Evolutionary conservation across 2,797 vertebrate species (phyloP).

Genomic region (Trematomus bernacchii): DNA sequence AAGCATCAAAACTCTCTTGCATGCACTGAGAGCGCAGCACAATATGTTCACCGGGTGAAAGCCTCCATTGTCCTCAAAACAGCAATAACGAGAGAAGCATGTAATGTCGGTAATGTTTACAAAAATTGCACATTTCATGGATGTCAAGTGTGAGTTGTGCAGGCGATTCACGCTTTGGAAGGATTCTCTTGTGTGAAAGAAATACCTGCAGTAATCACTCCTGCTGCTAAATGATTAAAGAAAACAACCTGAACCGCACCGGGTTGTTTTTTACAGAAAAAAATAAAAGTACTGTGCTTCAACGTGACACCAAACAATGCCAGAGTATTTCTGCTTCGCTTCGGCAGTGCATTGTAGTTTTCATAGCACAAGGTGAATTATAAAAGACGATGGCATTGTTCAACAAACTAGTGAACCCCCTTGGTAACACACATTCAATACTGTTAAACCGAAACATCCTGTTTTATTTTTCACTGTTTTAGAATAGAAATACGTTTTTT

Average conservation of each 20-base stretch:
- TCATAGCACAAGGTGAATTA: not conserved
- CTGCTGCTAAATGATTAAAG: constrained; percentile 1
- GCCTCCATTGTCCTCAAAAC: not conserved
- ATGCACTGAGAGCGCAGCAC: too few relatives aligned
- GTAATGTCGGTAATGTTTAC: not conserved
- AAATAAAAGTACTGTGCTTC: not conserved
- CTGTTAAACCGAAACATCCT: not conserved
- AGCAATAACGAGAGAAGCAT: not conserved
- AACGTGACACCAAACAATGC: not conserved
- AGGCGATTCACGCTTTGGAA: not conserved
- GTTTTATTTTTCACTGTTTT: not conserved
- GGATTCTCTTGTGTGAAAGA: not conserved
- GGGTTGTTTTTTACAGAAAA: not conserved
- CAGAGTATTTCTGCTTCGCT: not conserved
- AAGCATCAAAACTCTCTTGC: too few relatives aligned
- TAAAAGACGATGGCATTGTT: constrained; percentile 1
- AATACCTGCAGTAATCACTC: not conserved
- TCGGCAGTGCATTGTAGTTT: not conserved
- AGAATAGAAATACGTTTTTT: constrained; percentile 1
- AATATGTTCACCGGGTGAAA: not conserved
- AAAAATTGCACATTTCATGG: not conserved
- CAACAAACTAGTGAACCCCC: not conserved
- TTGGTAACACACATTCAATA: not conserved
- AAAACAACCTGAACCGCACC: not conserved
- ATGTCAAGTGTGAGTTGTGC: not conserved